Conservation (phyloP, 2,888 invertebrate species). For the Callosobruchus maculatus region DNA sequence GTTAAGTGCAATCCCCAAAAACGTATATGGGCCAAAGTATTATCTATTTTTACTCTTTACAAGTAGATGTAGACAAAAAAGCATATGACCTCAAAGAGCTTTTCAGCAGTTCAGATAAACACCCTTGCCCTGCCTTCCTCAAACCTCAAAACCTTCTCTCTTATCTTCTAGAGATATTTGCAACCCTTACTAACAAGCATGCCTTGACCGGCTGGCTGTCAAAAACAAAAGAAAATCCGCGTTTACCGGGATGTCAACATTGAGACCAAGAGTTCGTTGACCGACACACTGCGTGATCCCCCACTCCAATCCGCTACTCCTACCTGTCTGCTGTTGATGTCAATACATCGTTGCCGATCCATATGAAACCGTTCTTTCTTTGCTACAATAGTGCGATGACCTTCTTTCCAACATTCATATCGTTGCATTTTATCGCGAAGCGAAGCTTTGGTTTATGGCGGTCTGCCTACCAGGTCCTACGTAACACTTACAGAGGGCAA, state of each 20-base stretch:
- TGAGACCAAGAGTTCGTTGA: conserved; percentile 45
- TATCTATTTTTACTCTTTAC: too few relatives aligned
- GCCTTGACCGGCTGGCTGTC: background rate
- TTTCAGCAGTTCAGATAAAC: too few relatives aligned
- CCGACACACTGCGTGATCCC: conserved; percentile 44
- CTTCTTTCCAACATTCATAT: background rate
- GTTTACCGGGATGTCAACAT: conserved; percentile 44
- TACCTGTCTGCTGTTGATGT: background rate
- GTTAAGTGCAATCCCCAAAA: too few relatives aligned
- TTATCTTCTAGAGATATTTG: too few relatives aligned
- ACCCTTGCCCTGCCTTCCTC: too few relatives aligned
- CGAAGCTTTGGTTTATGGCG: background rate
- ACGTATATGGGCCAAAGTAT: too few relatives aligned
- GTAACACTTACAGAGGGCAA: too few relatives aligned
- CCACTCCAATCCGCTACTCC: conserved; percentile 17
- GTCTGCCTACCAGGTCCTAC: background rate
- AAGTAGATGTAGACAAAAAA: too few relatives aligned
- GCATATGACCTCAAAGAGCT: too few relatives aligned
- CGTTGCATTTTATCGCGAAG: background rate
- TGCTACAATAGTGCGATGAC: background rate
- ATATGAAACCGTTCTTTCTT: background rate
- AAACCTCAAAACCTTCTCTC: too few relatives aligned
- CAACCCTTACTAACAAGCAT: background rate
- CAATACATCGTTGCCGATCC: background rate
- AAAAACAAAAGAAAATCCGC: background rate